phyloP scores from a whole-genome alignment of 2,888 invertebrate species.

The Eristalis pertinax region DNA sequence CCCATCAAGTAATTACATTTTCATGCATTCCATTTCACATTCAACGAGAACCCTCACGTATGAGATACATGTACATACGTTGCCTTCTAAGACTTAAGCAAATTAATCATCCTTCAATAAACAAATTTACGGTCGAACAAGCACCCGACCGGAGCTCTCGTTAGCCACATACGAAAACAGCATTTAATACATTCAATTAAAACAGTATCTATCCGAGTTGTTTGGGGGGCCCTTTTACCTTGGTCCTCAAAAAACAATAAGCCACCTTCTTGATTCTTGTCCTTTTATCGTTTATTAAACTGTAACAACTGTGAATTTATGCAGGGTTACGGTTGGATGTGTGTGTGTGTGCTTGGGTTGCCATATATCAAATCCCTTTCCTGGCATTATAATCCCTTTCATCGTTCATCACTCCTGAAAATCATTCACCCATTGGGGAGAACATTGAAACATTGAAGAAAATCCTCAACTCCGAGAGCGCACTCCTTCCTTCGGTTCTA shows the following conservation, averaged over 20 bases:
- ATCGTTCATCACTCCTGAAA: constrained; percentile 59
- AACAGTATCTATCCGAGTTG: constrained; percentile 50
- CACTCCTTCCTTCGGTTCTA: constrained; percentile 18
- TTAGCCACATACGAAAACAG: constrained; percentile 2
- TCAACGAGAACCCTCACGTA: constrained; percentile 22
- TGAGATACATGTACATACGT: neutral
- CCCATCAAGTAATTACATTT: constrained; percentile 19
- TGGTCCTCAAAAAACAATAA: constrained; percentile 31
- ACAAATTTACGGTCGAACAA: constrained; percentile 58
- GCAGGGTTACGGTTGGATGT: constrained; percentile 1
- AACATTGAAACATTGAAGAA: neutral
- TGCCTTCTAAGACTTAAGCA: constrained; percentile 48
- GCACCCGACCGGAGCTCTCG: constrained; percentile 35
- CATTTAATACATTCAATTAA: constrained; percentile 70
- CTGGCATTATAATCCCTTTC: constrained; percentile 59
- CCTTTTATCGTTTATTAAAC: constrained; percentile 66
- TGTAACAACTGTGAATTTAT: constrained; percentile 41
- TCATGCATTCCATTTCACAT: neutral
- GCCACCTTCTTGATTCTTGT: constrained; percentile 49
- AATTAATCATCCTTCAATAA: constrained; percentile 68
- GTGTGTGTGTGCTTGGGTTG: constrained; percentile 11
- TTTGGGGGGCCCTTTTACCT: constrained; percentile 44
- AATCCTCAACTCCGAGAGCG: constrained; percentile 1
- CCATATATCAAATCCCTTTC: constrained; percentile 55
- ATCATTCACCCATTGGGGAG: constrained; percentile 51